Evolutionary conservation across 1,140 invertebrate genomes (phyloP).

Genomic region (Stegodyphus dumicola): DNA sequence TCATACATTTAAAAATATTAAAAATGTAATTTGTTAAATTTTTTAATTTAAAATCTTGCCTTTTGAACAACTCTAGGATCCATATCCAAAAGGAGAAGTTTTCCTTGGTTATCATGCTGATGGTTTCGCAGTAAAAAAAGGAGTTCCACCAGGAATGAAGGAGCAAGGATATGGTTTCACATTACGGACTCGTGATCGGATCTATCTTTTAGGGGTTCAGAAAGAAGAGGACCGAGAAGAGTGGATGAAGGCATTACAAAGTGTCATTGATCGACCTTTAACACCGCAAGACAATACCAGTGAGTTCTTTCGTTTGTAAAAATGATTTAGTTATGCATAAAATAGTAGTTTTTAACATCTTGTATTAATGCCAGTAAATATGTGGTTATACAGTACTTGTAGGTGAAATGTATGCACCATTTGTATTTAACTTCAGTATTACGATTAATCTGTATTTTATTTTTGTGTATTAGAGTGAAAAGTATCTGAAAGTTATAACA

Average conservation of each 20-base stretch:
- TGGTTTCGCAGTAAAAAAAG: conserved; percentile 77
- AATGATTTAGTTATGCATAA: too few species aligned
- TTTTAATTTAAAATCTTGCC: conserved; percentile 6
- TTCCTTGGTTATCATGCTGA: conserved; percentile 83
- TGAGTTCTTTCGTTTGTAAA: conserved; percentile 70
- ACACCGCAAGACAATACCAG: conserved; percentile 83
- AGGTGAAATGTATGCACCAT: too few species aligned
- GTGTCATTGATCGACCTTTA: conserved; percentile 80
- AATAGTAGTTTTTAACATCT: too few species aligned
- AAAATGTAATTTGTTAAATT: too few species aligned
- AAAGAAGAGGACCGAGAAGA: conserved; percentile 80
- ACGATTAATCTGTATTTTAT: not conserved
- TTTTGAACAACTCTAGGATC: conserved; percentile 72
- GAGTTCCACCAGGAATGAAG: conserved; percentile 74
- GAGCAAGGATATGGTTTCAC: conserved; percentile 83
- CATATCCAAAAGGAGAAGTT: conserved; percentile 90
- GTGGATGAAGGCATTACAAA: conserved; percentile 83
- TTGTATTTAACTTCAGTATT: too few species aligned
- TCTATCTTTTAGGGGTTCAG: conserved; percentile 84
- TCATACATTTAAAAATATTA: too few species aligned
- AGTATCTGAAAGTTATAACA: too few species aligned
- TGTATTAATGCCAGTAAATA: too few species aligned
- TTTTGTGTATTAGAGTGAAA: not conserved
- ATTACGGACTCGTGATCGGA: conserved; percentile 84
- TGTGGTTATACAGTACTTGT: too few species aligned